Evolutionary conservation across 2,797 vertebrate species (phyloP).

Genomic region (Potorous gilbertii): DNA sequence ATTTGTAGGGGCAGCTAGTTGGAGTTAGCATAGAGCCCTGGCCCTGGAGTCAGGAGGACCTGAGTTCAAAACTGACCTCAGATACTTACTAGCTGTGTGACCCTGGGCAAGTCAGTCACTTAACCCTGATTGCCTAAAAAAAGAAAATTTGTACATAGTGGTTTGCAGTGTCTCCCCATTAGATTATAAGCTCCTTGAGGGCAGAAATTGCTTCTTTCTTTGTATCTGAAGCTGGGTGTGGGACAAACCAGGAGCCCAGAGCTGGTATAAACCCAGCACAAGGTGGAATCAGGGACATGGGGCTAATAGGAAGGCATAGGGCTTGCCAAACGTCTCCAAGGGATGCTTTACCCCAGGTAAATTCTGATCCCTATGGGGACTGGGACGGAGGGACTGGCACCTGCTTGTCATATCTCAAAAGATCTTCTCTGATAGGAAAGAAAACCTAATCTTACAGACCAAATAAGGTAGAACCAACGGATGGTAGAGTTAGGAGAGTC

Average conservation of each 20-base stretch:
- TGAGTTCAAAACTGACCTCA: background rate
- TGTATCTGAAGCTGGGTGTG: slow-evolving; percentile 1
- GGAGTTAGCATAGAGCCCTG: background rate
- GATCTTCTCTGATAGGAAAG: background rate
- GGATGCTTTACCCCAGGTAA: background rate
- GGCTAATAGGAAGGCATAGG: background rate
- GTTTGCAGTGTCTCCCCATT: background rate
- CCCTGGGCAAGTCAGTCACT: background rate
- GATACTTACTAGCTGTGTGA: background rate
- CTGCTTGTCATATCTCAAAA: background rate
- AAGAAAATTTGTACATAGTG: background rate
- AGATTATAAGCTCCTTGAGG: background rate
- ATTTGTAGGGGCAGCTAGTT: background rate
- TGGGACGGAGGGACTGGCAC: background rate
- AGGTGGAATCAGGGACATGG: fast-evolving
- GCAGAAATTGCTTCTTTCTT: background rate
- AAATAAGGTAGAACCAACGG: background rate
- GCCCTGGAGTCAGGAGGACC: background rate
- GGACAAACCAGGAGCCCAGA: fast-evolving
- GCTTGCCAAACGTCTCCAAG: background rate
- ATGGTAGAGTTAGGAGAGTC: background rate
- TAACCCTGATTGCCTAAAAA: background rate
- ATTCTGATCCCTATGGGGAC: background rate
- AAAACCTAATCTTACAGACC: background rate
- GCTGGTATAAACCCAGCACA: slow-evolving; percentile 43